Base-by-base conservation (phyloP, 1,140 invertebrate genomes). In the Calycopis cecrops region DNA sequence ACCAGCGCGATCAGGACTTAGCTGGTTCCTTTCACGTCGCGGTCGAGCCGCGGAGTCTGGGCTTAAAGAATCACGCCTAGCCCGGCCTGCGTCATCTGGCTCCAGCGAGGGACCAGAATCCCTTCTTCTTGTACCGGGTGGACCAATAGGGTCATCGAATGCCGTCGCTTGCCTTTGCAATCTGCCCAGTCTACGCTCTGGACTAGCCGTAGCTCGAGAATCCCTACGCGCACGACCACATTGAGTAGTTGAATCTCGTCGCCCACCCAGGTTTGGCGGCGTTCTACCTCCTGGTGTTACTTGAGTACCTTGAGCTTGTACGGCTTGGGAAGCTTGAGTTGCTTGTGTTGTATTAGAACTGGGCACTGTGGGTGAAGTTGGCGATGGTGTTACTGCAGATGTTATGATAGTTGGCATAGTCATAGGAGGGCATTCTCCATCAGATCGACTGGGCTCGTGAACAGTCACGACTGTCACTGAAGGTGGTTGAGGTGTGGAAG, bases 101-200 rank as follows among this genome's bases (percentile, higher is more conserved):
- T 94, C 94, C 40, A 97, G 85, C 4, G 94, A 95, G 1, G 94
- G 94, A 38, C 95, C 94, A 52, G 89, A 90, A 60, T 85, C 82
- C n/a, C 84, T 67, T 14, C 94, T 94, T 44, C 94, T 89, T 12
- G 91, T 90, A 28, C 92, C 90, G 14, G 93, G 92, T 28, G 93
- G 93, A 53, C 94, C 85, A 47, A 85, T 91, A 52, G 92, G 93
- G 79, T 97, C 96, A 80, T 97, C 96, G 77, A 95, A 95, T 40
- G 95, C 94, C 4, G 95, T 96, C 9, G 94, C 94, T 87, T 97
- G 96, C 38, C 96, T 89, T 66, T 94, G 93, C 47, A 97, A 85
- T 49, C 95, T 89, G 50, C 93, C 92, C 40, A 92, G 81, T 71
- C 94, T 92, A 8, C 92, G 88, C 78, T 95, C 93, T 33, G 91